phyloP scores from a whole-genome alignment of 2,888 invertebrate genomes.

The Drosophila helvetica region DNA sequence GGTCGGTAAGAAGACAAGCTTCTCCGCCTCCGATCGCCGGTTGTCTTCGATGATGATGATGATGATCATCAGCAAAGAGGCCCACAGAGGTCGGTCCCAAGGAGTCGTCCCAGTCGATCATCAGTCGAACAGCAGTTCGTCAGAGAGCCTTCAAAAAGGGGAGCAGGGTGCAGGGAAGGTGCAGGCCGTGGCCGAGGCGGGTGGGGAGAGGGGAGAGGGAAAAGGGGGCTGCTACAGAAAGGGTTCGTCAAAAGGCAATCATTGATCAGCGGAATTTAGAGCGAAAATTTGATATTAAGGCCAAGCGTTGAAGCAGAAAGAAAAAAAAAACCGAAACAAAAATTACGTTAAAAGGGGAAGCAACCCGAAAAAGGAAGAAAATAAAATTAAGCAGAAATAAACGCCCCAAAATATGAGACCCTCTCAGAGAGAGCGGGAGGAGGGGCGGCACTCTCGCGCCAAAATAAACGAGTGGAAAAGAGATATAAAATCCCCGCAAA shows the following conservation, averaged over 20 bases:
- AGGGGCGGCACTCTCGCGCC: neutral
- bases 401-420: slow-evolving; percentile 64
- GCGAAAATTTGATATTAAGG: slow-evolving; percentile 80
- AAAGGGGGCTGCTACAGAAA: slow-evolving; percentile 30
- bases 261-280: slow-evolving; percentile 80
- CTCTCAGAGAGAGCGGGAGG: neutral
- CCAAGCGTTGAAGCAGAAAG: slow-evolving; percentile 42
- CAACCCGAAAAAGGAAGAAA: slow-evolving; percentile 40
- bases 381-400: slow-evolving; percentile 79
- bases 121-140: slow-evolving; percentile 68
- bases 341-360: slow-evolving; percentile 57
- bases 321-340: slow-evolving; percentile 33
- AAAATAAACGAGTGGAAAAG: neutral
- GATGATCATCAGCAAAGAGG: slow-evolving; percentile 12
- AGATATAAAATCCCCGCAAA: neutral
- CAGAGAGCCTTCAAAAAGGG: slow-evolving; percentile 58
- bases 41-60: slow-evolving; percentile 35
- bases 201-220: neutral
- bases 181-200: no score
- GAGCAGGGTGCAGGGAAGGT: neutral
- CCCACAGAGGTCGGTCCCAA: slow-evolving; percentile 22
- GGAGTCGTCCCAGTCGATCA: slow-evolving; percentile 52
- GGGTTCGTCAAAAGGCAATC: slow-evolving; percentile 75
- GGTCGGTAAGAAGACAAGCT: slow-evolving; percentile 77
- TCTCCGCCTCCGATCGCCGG: slow-evolving; percentile 52